These are phyloP conservation scores for Sylvia atricapilla DNA, from an alignment of 2,113 vertebrate genomes.

Conservation along the genomic window DNA sequence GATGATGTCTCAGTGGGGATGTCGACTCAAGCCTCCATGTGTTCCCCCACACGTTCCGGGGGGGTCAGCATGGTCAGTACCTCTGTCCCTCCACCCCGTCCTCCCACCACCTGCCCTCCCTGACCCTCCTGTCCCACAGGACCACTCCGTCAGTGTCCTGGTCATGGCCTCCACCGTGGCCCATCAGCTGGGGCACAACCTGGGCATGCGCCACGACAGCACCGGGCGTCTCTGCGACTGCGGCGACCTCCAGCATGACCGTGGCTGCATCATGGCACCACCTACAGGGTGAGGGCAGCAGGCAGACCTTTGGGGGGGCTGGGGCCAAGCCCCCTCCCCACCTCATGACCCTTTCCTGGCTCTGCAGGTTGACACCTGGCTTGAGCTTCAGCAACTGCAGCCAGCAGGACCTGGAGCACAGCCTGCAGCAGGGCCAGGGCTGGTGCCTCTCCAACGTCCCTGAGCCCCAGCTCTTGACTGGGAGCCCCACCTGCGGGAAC, in stretches of 20 bases:
- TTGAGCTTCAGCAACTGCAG: constrained; percentile 96
- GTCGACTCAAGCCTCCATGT: constrained; percentile 88
- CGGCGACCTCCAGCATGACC: constrained; percentile 77
- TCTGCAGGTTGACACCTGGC: constrained; percentile 83
- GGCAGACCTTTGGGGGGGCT: rapidly evolving
- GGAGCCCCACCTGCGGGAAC: constrained; percentile 81
- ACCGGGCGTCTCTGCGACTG: constrained; percentile 78
- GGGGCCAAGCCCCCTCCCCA: rapidly evolving
- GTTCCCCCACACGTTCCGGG: constrained; percentile 83
- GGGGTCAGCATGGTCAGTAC: constrained; percentile 88
- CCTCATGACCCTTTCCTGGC: rapidly evolving
- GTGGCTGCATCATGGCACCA: constrained; percentile 91
- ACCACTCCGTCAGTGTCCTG: constrained; percentile 83
- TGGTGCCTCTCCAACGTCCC: constrained; percentile 88
- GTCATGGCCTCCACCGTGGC: constrained; percentile 89
- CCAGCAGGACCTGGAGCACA: constrained; percentile 76
- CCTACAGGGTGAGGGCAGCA: constrained; percentile 80
- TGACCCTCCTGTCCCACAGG: neutral
- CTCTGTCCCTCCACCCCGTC: rapidly evolving
- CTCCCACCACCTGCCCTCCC: rapidly evolving
- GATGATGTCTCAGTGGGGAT: constrained; percentile 83
- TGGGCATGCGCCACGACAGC: constrained; percentile 86
- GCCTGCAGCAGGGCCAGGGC: constrained; percentile 76
- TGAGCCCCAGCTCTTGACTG: constrained; percentile 58
- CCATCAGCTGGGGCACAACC: constrained; percentile 92